Base-by-base conservation (phyloP, 2,113 vertebrate species). In the Engystomops pustulosus region DNA sequence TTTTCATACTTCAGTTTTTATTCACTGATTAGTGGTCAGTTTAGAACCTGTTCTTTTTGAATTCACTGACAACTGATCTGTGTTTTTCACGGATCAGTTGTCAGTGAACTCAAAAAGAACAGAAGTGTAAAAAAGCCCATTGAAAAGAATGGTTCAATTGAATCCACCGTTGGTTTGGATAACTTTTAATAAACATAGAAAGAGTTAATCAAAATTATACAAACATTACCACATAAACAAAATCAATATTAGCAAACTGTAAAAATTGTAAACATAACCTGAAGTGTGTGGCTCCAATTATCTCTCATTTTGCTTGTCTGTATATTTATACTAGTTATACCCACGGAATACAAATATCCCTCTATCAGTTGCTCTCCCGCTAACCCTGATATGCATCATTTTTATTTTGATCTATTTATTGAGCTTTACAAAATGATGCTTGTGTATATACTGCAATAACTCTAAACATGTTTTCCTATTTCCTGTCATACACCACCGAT, bases 291-390 rank as follows among this genome's bases (percentile, higher is more conserved):
- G 30, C 18, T 78, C 34, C 1, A 18, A 45, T 65, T 80, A 30
- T 27, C 44, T 20, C 60, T 68, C 15, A 45, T 41, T 44, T 79
- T 18, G 4, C 25, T 23, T 45, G 38, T 41, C n/a, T 79, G 14
- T 34, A 65, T 68, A 27, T 80, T 68, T 80, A 68, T n/a, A 49
- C 20, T 67, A n/a, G 23, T 18, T n/a, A 58, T 44, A 62, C 9
- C 23, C 8, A 71, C 12, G 27, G 25, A 62, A 30, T 62, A 44
- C 10, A 45, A 45, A 72, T 36, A 47, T 72, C 3, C n/a, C 9
- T 3, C 44, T 47, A 27, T 17, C 74, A 17, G 49, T 20, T 51
- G 27, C 14, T n/a, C n/a, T n/a, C 55, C 32, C 41, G 20, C 75
- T 78, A 78, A 20, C 38, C 58, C 60, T 38, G 23, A 65, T 79